Conservation (phyloP, 2,113 vertebrate genomes). For the Lagopus muta region DNA sequence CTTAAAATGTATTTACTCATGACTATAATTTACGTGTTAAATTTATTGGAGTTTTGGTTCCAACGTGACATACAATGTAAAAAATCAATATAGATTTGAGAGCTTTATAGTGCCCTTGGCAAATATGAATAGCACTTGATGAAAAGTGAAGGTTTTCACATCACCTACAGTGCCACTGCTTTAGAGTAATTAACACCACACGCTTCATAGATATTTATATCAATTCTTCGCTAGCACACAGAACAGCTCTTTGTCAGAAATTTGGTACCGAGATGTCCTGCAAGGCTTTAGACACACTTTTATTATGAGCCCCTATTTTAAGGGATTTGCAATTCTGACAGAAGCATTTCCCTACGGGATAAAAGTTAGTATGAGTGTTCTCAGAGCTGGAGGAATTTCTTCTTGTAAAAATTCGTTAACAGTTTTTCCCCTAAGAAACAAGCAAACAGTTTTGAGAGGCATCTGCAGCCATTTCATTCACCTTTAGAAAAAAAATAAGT, state of each 20-base stretch:
- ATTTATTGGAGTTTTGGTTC: slow-evolving; percentile 68
- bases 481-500: slow-evolving; percentile 60
- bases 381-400: slow-evolving; percentile 52
- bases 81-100: slow-evolving; percentile 70
- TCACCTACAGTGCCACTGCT: slow-evolving; percentile 57
- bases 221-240: slow-evolving; percentile 44
- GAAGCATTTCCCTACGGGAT: slow-evolving; percentile 51
- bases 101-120: slow-evolving; percentile 66
- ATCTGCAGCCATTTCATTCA: slow-evolving; percentile 59
- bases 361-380: slow-evolving; percentile 50
- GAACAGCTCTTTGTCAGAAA: slow-evolving; percentile 53
- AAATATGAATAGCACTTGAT: slow-evolving; percentile 65
- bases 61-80: slow-evolving; percentile 48
- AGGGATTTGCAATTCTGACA: slow-evolving; percentile 69
- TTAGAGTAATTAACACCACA: slow-evolving; percentile 43
- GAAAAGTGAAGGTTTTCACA: slow-evolving; percentile 68
- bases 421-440: slow-evolving; percentile 25
- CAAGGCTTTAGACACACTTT: slow-evolving; percentile 60
- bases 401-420: slow-evolving; percentile 60
- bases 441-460: slow-evolving; percentile 37
- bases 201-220: slow-evolving; percentile 46
- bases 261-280: slow-evolving; percentile 52
- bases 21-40: slow-evolving; percentile 71
- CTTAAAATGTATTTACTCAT: slow-evolving; percentile 58
- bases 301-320: slow-evolving; percentile 50